Conservation (phyloP, 2,888 invertebrate genomes). For the Microdon myrmicae region DNA sequence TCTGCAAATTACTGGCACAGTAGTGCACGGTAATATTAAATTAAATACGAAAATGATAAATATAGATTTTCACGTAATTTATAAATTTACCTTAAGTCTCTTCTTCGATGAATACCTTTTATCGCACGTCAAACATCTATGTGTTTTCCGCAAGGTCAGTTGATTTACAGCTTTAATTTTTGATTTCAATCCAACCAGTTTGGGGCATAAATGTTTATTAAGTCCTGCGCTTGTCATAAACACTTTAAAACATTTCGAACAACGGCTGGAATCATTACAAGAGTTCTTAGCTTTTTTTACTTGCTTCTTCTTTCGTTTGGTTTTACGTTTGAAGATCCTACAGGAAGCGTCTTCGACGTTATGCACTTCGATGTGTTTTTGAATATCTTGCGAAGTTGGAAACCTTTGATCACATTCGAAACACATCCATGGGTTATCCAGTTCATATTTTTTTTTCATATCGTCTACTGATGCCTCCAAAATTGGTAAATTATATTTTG, state of each 20-base stretch:
- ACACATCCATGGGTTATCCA: slow-evolving; percentile 71
- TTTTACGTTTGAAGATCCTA: slow-evolving; percentile 22
- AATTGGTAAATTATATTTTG: slow-evolving; percentile 62
- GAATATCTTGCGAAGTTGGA: slow-evolving; percentile 70
- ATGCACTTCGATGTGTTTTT: slow-evolving; percentile 72
- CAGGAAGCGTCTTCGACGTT: slow-evolving; percentile 57
- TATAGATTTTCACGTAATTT: not conserved
- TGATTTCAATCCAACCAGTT: slow-evolving; percentile 25
- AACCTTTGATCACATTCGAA: slow-evolving; percentile 73
- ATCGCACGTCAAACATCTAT: slow-evolving; percentile 74
- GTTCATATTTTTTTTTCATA: slow-evolving; percentile 51
- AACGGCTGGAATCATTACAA: slow-evolving; percentile 50
- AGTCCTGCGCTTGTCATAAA: slow-evolving; percentile 54
- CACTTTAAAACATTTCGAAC: slow-evolving; percentile 52
- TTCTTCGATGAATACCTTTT: slow-evolving; percentile 74
- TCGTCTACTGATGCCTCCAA: slow-evolving; percentile 64
- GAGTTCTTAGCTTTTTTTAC: slow-evolving; percentile 39
- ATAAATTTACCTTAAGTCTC: slow-evolving; percentile 68
- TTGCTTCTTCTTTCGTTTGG: slow-evolving; percentile 27
- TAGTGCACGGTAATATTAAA: too few relatives aligned
- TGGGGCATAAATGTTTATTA: slow-evolving; percentile 48
- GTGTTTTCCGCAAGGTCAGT: slow-evolving; percentile 62
- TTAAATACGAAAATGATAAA: slow-evolving; percentile 1
- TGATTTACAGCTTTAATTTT: not conserved
- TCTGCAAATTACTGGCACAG: too few relatives aligned